These are phyloP conservation scores for Ametastegia equiseti DNA, from an alignment of 2,888 invertebrate species.

Conservation along the genomic window DNA sequence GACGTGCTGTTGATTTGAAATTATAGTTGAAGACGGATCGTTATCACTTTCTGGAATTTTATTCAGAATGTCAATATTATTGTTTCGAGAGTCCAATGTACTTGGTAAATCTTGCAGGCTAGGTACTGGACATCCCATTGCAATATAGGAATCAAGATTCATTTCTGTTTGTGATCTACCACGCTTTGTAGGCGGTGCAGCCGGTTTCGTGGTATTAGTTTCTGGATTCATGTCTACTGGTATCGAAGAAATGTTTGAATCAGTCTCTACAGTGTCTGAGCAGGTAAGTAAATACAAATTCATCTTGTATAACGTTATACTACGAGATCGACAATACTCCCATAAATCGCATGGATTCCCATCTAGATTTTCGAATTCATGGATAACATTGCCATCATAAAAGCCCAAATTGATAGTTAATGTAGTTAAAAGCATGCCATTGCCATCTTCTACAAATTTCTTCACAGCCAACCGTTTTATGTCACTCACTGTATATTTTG, in stretches of 20 bases:
- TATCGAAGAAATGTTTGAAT: neutral
- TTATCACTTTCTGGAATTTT: neutral
- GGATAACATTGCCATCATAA: neutral
- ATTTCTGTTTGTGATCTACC: too few relatives aligned
- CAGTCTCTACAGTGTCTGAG: neutral
- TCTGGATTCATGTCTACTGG: neutral
- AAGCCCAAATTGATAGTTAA: neutral
- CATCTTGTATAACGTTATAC: neutral
- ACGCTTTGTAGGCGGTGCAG: too few relatives aligned
- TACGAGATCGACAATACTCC: neutral
- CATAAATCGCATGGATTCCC: neutral
- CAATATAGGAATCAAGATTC: neutral
- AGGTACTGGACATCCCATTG: neutral
- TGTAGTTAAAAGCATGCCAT: neutral
- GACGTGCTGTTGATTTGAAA: neutral
- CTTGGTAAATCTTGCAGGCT: neutral
- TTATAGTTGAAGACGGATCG: neutral
- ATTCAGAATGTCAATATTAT: neutral
- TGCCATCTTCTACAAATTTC: neutral
- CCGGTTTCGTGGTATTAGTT: neutral
- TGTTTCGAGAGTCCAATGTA: neutral
- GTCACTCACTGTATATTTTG: conserved; percentile 1
- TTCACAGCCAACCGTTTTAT: neutral
- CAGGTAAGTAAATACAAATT: neutral
- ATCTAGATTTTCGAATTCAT: neutral